Conservation (phyloP, 1,140 invertebrate species). For the Zophobas morio region DNA sequence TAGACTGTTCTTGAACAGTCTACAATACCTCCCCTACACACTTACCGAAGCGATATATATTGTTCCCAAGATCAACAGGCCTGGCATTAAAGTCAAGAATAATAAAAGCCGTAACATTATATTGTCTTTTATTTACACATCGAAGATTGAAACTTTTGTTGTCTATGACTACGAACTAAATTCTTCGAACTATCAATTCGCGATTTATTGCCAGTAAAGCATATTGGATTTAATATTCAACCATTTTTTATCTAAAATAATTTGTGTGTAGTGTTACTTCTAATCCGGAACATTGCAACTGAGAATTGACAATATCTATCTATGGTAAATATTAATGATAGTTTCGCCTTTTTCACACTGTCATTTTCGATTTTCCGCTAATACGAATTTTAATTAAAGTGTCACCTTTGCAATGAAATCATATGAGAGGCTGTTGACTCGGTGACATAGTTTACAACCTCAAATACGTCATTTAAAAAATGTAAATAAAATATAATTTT, state of each 20-base stretch:
- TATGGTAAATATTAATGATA: too few species aligned
- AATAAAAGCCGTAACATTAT: constrained; percentile 6
- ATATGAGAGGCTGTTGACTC: too few species aligned
- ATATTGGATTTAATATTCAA: not conserved
- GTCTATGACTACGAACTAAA: constrained; percentile 2
- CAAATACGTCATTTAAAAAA: too few species aligned
- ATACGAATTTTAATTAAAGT: too few species aligned
- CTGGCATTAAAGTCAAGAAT: constrained; percentile 11
- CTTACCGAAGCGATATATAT: not conserved
- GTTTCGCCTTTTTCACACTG: too few species aligned
- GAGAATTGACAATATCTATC: too few species aligned
- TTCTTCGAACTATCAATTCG: not conserved
- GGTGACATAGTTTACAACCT: too few species aligned
- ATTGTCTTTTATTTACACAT: constrained; percentile 5
- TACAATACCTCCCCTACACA: not conserved
- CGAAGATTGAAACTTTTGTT: constrained; percentile 3
- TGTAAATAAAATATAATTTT: too few species aligned
- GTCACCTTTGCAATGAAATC: too few species aligned
- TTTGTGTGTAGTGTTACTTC: too few species aligned
- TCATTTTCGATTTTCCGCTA: too few species aligned
- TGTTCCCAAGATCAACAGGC: constrained; percentile 1
- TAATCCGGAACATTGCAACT: too few species aligned
- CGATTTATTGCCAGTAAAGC: not conserved
- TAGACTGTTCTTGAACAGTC: not conserved
- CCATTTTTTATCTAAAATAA: not conserved